Evolutionary conservation across 2,797 vertebrate genomes (phyloP).

Genomic region (Pteropus rufus): DNA sequence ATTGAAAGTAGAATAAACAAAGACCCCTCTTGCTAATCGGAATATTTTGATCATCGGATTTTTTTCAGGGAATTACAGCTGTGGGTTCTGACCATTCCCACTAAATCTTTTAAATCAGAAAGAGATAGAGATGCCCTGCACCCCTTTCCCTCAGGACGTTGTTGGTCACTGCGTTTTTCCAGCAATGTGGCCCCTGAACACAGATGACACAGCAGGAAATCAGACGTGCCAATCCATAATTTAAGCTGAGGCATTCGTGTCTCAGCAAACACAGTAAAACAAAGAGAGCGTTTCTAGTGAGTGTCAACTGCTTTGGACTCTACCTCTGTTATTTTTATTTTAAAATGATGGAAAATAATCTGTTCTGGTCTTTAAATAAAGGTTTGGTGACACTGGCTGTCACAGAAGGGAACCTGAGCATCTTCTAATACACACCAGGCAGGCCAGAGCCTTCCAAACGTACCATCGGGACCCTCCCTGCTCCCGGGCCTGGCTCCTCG

Average conservation of each 20-base stretch:
- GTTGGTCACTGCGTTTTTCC: not conserved
- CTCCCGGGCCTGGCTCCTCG: not conserved
- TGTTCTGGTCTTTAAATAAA: not conserved
- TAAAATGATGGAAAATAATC: not conserved
- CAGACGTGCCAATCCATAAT: slow-evolving; percentile 47
- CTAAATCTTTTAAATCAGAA: slow-evolving; percentile 6
- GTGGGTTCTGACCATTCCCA: not conserved
- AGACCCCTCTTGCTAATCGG: not conserved
- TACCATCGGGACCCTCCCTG: not conserved
- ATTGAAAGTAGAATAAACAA: not conserved
- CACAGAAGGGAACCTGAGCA: not conserved
- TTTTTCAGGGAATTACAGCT: not conserved
- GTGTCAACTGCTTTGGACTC: not conserved
- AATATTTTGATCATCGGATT: not conserved
- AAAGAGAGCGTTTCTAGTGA: not conserved
- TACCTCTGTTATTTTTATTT: not conserved
- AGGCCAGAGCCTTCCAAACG: not conserved
- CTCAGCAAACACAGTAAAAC: slow-evolving; percentile 28
- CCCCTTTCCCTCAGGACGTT: not conserved
- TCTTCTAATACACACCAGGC: not conserved
- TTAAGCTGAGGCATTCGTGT: not conserved
- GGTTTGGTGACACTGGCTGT: not conserved
- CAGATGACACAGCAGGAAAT: not conserved
- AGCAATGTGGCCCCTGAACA: not conserved
- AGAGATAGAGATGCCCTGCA: not conserved